phyloP scores from a whole-genome alignment of 2,113 vertebrate genomes.

The Fukomys damarensis region DNA sequence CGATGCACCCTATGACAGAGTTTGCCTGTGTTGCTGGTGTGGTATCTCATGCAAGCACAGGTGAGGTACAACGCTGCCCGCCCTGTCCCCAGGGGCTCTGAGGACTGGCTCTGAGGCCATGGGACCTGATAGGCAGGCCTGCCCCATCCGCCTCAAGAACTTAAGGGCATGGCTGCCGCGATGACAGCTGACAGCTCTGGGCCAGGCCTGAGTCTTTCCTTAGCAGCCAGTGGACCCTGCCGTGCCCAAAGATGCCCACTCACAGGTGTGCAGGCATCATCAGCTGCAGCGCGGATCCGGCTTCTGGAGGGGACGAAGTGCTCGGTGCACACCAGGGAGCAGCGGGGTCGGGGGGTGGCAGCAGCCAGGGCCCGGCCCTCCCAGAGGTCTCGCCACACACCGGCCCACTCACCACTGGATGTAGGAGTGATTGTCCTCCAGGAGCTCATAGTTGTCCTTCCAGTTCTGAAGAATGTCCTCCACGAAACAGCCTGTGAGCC shows the following conservation, averaged over 20 bases:
- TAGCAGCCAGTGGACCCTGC: rapidly evolving
- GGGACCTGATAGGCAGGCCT: too few species aligned
- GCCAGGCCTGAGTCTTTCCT: rapidly evolving
- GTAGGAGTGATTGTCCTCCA: conserved; percentile 97
- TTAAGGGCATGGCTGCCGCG: rapidly evolving
- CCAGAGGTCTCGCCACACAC: rapidly evolving
- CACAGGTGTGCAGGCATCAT: rapidly evolving
- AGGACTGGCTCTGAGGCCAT: neutral
- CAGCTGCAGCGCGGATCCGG: rapidly evolving
- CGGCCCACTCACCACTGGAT: conserved; percentile 93
- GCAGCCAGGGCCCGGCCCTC: rapidly evolving
- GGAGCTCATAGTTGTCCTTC: conserved; percentile 90
- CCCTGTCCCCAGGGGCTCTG: too few species aligned
- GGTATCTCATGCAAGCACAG: too few species aligned
- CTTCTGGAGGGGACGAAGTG: neutral
- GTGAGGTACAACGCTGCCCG: neutral
- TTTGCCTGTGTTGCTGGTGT: too few species aligned
- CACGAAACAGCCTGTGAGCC: conserved; percentile 89
- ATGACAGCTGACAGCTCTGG: neutral
- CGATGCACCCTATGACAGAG: rapidly evolving
- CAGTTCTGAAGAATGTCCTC: conserved; percentile 92
- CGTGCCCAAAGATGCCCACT: neutral
- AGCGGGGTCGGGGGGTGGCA: neutral
- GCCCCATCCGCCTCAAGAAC: rapidly evolving
- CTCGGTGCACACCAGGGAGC: too few species aligned